Evolutionary conservation across 2,797 vertebrate genomes (phyloP), one percentile per base, ranked within the genome.

Genomic region (Echiichthys vipera): DNA sequence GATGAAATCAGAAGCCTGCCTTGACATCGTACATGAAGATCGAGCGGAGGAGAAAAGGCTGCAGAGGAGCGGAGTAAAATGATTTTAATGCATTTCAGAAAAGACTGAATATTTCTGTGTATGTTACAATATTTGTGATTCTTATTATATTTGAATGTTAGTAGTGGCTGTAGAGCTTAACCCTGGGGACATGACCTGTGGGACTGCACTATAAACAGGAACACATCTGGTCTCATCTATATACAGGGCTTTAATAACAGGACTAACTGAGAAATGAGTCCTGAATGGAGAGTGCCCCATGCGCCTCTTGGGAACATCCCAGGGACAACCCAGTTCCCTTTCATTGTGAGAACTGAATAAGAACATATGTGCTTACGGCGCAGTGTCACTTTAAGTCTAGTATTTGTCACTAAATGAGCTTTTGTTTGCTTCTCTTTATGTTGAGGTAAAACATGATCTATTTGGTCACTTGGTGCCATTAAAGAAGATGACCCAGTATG

Each of bases 141-240:
- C 69, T 86, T 90, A 83, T 76, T 84, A 81, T 86, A 84, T 89
- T 82, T 91, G 88, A 92, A 91, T 92, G 88, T 91, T 83, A 79
- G 78, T 80, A 81, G 78, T 84, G 84, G 82, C 71, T 79, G 74
- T 87, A 75, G 79, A 81, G 77, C 74, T 85, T 83, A 74, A 84
- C 66, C 78, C 73, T 61, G 70, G 76, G 71, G 77, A 73, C 75
- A 43, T 50, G 74, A 80, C 65, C 74, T 32, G 76, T 59, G 75
- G 71, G 73, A 81, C 67, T 84, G 81, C 78, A 82, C 76, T 83
- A 80, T 85, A 69, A 84, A 82, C 85, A 77, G 67, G 74, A 76
- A 69, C 65, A 63, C 64, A 37, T 74, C 77, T 78, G 76, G 81
- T 86, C 71, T 15, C 65, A 58, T 77, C 73, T 65, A 81, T 74